phyloP scores from a whole-genome alignment of 2,888 invertebrate genomes.

The Scaptomyza polygonia region DNA sequence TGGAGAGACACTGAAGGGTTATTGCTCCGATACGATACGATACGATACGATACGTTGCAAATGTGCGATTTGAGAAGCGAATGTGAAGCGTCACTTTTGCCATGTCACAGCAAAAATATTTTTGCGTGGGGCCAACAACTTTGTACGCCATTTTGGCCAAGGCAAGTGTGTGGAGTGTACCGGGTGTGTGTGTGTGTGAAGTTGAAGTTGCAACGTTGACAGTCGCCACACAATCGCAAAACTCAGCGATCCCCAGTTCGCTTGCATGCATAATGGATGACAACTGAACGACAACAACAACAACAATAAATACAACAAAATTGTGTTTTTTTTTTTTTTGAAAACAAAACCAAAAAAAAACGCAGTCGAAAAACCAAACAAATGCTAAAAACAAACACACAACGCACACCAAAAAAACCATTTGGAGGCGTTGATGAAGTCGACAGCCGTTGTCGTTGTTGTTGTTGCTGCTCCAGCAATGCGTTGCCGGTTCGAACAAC shows the following conservation, averaged over 20 bases:
- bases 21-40: constrained; percentile 20
- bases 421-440: constrained; percentile 67
- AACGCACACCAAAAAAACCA: constrained; percentile 28
- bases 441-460: constrained; percentile 49
- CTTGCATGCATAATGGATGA: constrained; percentile 69
- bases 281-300: constrained; percentile 19
- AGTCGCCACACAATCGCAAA: constrained; percentile 43
- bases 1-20: constrained; percentile 27
- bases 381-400: constrained; percentile 65
- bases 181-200: constrained; percentile 14
- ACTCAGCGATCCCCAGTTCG: constrained; percentile 28
- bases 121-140: constrained; percentile 61
- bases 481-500: constrained; percentile 49
- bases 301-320: neutral
- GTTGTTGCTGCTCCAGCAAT: constrained; percentile 27
- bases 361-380: constrained; percentile 39
- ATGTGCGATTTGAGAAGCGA: constrained; percentile 18
- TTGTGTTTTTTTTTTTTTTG: no score
- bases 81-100: constrained; percentile 28
- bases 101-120: constrained; percentile 64
- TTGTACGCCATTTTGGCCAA: constrained; percentile 56
- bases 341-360: constrained; percentile 12
- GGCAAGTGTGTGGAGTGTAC: constrained; percentile 28
- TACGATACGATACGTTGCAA: neutral
- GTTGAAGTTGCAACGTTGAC: constrained; percentile 56